Percentiles rank a stretch among this genome's conserved stretches.
phyloP scores from a whole-genome alignment of 2,113 vertebrate species.

The Scortum barcoo region DNA sequence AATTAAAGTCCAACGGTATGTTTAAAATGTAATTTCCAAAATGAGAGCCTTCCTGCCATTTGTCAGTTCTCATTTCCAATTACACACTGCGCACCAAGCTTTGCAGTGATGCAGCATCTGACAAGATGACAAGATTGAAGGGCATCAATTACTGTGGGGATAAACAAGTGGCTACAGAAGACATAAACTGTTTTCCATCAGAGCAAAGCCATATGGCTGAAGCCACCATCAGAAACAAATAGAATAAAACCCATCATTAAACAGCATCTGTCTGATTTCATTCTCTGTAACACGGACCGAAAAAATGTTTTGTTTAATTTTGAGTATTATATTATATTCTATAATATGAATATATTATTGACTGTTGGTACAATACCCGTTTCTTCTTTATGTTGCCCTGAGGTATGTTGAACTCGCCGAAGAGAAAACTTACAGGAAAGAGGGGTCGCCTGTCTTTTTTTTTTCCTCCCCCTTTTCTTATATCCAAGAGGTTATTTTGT shows the following conservation, averaged over 20 bases:
- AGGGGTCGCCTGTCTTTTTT: background rate
- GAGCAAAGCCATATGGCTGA: slow-evolving; percentile 62
- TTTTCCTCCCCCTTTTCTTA: background rate
- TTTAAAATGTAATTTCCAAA: background rate
- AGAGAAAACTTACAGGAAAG: background rate
- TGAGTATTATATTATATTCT: background rate
- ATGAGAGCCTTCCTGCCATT: background rate
- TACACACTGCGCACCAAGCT: background rate
- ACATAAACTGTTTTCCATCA: slow-evolving; percentile 50
- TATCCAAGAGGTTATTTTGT: slow-evolving; percentile 18
- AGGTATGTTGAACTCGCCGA: background rate
- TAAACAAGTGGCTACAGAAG: slow-evolving; percentile 55
- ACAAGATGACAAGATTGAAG: slow-evolving; percentile 61
- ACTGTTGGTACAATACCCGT: background rate
- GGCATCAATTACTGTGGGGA: slow-evolving; percentile 55
- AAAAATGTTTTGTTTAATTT: background rate
- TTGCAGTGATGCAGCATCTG: slow-evolving; percentile 12
- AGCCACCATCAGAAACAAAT: slow-evolving; percentile 47
- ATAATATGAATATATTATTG: background rate
- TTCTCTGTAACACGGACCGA: background rate
- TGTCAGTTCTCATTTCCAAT: slow-evolving; percentile 9
- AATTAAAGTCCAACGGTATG: background rate
- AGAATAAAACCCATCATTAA: slow-evolving; percentile 49
- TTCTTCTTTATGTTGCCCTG: background rate
- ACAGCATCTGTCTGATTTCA: slow-evolving; percentile 20